These are phyloP conservation scores for Euplexia lucipara DNA, from an alignment of 2,888 invertebrate genomes.

Conservation along the genomic window DNA sequence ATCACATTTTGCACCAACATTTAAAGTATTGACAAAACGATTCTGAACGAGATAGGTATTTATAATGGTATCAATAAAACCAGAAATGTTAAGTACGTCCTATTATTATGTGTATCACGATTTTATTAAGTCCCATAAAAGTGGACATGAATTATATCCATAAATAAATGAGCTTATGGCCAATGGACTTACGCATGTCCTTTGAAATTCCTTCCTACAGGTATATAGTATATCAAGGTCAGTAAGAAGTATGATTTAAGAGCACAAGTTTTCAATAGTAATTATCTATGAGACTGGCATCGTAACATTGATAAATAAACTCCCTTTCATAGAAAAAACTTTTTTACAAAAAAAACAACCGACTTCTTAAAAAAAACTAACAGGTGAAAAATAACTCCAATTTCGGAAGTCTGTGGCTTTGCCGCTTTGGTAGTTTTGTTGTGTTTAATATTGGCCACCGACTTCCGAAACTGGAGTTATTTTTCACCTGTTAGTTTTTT, in stretches of 20 bases:
- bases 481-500: no score
- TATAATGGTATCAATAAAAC: conserved; percentile 37
- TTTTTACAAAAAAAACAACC: no score
- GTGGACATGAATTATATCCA: conserved; percentile 23
- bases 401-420: no score
- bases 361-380: no score
- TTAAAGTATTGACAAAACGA: conserved; percentile 33
- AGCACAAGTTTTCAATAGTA: not conserved
- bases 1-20: conserved; percentile 33
- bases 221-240: conserved; percentile 13
- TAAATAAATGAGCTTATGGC: conserved; percentile 9
- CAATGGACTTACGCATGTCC: conserved; percentile 6
- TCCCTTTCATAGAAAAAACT: no score
- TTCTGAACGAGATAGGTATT: conserved; percentile 9
- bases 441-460: no score
- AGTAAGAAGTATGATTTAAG: conserved; percentile 12
- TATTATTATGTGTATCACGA: conserved; percentile 25
- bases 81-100: conserved; percentile 31
- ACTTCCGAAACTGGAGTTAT: no score
- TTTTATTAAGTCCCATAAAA: conserved; percentile 41
- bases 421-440: no score
- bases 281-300: conserved; percentile 1
- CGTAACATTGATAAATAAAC: no score
- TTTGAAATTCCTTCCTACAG: not conserved
- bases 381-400: no score